Evolutionary conservation across 2,113 vertebrate genomes (phyloP).

Genomic region (Chloebia gouldiae): DNA sequence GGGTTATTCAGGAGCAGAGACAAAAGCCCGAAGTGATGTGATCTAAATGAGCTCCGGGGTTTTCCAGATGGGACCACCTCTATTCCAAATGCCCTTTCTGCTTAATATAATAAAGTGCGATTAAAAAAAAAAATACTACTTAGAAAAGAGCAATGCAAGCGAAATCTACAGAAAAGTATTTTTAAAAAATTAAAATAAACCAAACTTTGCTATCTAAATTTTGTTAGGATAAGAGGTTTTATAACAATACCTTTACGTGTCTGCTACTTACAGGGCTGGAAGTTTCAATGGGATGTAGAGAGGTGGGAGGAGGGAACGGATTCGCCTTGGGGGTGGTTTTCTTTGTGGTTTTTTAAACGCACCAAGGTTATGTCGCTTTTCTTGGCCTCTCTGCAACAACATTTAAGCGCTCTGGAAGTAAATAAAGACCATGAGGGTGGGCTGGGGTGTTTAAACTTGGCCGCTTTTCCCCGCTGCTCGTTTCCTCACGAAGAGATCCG

Average conservation of each 20-base stretch:
- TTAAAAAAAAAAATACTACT: neutral
- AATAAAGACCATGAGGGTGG: neutral
- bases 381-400: neutral
- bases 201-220: neutral
- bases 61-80: slow-evolving; percentile 94
- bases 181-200: neutral
- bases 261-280: neutral
- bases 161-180: neutral
- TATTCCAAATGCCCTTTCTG: slow-evolving; percentile 59
- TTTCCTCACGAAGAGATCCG: neutral
- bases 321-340: neutral
- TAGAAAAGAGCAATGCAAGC: neutral
- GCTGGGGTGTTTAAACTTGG: neutral
- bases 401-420: neutral
- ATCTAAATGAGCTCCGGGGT: slow-evolving; percentile 89
- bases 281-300: slow-evolving; percentile 36
- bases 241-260: neutral
- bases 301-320: slow-evolving; percentile 10
- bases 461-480: neutral
- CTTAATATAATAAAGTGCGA: neutral
- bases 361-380: neutral
- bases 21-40: slow-evolving; percentile 89
- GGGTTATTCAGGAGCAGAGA: slow-evolving; percentile 81
- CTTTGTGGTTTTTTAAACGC: slow-evolving; percentile 5
- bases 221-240: neutral